A percentile compares a stretch with the other conserved stretches of the same genome.
Conservation (phyloP, 1,140 invertebrate species). For the Orchesella cincta region DNA sequence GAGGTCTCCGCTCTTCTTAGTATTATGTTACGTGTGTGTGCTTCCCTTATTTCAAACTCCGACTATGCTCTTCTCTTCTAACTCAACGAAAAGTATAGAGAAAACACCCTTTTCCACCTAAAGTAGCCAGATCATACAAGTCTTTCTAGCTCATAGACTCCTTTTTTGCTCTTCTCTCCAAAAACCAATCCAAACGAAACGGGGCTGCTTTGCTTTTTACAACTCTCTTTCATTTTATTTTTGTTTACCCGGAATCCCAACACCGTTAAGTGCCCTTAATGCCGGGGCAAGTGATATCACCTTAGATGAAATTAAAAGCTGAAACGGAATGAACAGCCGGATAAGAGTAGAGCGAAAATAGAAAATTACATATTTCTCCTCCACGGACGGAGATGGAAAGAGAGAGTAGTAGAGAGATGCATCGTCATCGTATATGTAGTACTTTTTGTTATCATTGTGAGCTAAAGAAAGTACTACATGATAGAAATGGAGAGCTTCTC, state of each 20-base stretch:
- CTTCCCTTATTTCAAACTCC: not conserved
- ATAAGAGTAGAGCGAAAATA: not conserved
- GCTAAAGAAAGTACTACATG: too few relatives aligned
- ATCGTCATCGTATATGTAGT: not conserved
- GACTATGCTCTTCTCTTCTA: not conserved
- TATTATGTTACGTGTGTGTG: not conserved
- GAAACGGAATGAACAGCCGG: conserved; percentile 2
- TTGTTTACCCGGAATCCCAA: conserved; percentile 51
- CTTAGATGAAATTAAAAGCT: conserved; percentile 50
- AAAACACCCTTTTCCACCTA: not conserved
- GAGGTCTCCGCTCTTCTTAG: not conserved
- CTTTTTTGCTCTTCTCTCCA: not conserved
- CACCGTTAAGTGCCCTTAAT: conserved; percentile 51
- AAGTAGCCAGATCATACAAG: conserved; percentile 23
- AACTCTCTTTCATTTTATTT: conserved; percentile 24
- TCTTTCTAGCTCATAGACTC: too few relatives aligned
- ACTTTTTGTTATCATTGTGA: not conserved
- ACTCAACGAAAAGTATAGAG: not conserved
- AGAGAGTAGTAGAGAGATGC: not conserved
- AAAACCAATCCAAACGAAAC: not conserved
- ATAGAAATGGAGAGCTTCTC: too few relatives aligned
- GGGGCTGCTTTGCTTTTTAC: not conserved
- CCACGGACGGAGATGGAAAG: not conserved
- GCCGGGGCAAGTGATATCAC: conserved; percentile 50
- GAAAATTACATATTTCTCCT: not conserved